These are phyloP conservation scores for Pogonognathellus flavescens DNA, from an alignment of 1,140 invertebrate species.

Conservation along the genomic window DNA sequence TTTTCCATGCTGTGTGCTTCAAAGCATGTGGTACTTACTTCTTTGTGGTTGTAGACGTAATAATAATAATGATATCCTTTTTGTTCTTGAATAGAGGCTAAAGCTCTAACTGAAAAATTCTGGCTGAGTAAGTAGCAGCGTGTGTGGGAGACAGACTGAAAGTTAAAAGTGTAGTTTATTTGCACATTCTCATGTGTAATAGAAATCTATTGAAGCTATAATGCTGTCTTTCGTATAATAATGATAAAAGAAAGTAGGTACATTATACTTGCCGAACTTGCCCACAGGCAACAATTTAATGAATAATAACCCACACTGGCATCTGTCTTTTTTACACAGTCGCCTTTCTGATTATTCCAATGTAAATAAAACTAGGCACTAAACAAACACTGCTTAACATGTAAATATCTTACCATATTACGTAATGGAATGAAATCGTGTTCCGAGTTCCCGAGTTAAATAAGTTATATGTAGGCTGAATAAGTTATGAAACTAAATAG, in stretches of 20 bases:
- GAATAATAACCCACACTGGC: neutral
- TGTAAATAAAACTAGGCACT: neutral
- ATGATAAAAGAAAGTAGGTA: neutral
- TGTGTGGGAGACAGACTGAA: neutral
- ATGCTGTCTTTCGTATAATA: neutral
- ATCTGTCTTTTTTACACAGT: too few relatives aligned
- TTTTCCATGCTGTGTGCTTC: neutral
- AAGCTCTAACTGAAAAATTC: too few relatives aligned
- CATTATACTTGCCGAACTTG: neutral
- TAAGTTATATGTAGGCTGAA: too few relatives aligned
- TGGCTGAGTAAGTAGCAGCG: neutral
- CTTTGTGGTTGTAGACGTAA: too few relatives aligned
- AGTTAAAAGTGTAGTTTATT: neutral
- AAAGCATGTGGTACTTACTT: too few relatives aligned
- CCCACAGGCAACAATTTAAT: constrained; percentile 9
- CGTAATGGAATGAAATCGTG: too few relatives aligned
- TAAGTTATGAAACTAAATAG: too few relatives aligned
- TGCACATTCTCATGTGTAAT: constrained; percentile 29
- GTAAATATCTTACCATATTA: neutral
- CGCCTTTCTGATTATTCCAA: too few relatives aligned
- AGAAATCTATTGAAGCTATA: neutral
- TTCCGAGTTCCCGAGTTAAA: too few relatives aligned
- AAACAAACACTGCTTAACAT: neutral
- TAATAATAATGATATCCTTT: too few relatives aligned
- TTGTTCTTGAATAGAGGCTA: too few relatives aligned